Conservation (phyloP, 1,140 invertebrate species). For the Leptopilina boulardi region DNA sequence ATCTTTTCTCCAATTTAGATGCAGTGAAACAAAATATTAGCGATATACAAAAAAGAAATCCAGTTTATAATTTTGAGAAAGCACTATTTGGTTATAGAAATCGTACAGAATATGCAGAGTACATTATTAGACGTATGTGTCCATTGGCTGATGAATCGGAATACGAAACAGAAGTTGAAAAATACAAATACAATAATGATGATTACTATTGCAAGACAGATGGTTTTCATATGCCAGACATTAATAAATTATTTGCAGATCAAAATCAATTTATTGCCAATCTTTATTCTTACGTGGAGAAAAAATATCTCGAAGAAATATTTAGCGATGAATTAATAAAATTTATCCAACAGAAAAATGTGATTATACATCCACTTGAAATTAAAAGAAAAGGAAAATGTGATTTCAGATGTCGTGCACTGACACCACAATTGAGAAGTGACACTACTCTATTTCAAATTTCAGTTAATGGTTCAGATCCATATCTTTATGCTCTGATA, state of each 20-base stretch:
- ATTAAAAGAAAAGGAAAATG: too few species aligned
- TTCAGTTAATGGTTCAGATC: not conserved
- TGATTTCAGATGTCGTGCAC: too few species aligned
- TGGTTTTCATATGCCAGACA: not conserved
- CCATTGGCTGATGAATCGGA: not conserved
- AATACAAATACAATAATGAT: not conserved
- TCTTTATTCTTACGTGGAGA: not conserved
- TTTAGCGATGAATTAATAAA: not conserved
- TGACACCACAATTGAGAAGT: too few species aligned
- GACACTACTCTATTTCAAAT: too few species aligned
- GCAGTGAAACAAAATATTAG: not conserved
- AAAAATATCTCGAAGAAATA: not conserved
- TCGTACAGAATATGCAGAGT: not conserved
- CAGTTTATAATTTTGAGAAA: not conserved
- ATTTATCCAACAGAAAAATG: not conserved
- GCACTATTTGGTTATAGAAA: not conserved
- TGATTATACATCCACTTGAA: too few species aligned
- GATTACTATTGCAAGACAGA: not conserved
- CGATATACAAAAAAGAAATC: not conserved
- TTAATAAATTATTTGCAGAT: not conserved
- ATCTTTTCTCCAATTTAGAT: not conserved
- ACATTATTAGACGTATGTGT: not conserved
- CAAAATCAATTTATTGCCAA: not conserved
- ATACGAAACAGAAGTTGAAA: not conserved
- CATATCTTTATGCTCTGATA: not conserved